phyloP scores from a whole-genome alignment of 2,113 vertebrate genomes.

The Phrynosoma platyrhinos region DNA sequence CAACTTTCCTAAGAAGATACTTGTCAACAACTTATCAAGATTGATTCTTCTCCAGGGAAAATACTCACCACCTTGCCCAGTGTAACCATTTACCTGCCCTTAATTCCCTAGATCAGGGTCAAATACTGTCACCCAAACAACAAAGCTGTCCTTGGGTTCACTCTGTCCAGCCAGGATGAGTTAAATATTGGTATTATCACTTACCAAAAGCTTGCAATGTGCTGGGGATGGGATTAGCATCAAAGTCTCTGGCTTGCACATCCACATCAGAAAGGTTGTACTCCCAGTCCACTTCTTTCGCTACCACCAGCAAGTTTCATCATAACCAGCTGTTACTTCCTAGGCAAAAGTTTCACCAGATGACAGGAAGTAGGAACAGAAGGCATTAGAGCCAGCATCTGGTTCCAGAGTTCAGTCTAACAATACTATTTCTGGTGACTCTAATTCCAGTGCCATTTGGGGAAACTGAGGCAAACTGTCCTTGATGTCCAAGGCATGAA shows the following conservation, averaged over 20 bases:
- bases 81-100: constrained; percentile 81
- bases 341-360: constrained; percentile 87
- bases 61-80: constrained; percentile 80
- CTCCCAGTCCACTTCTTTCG: constrained; percentile 91
- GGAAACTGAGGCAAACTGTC: constrained; percentile 90
- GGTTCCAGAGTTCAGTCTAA: constrained; percentile 88
- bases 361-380: constrained; percentile 86
- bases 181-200: constrained; percentile 86
- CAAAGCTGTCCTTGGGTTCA: constrained; percentile 84
- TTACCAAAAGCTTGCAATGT: constrained; percentile 89
- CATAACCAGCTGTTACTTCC: constrained; percentile 80
- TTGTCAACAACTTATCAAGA: constrained; percentile 86
- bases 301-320: constrained; percentile 85
- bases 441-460: constrained; percentile 84
- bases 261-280: constrained; percentile 85
- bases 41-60: constrained; percentile 87
- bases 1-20: constrained; percentile 83
- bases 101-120: constrained; percentile 90
- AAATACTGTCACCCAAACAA: constrained; percentile 86
- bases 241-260: constrained; percentile 88
- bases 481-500: constrained; percentile 88
- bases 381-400: constrained; percentile 82
- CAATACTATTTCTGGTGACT: constrained; percentile 89
- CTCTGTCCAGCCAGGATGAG: constrained; percentile 83
- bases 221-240: constrained; percentile 90